Base-by-base conservation (phyloP, 2,888 invertebrate species). In the Pyrgus malvae region DNA sequence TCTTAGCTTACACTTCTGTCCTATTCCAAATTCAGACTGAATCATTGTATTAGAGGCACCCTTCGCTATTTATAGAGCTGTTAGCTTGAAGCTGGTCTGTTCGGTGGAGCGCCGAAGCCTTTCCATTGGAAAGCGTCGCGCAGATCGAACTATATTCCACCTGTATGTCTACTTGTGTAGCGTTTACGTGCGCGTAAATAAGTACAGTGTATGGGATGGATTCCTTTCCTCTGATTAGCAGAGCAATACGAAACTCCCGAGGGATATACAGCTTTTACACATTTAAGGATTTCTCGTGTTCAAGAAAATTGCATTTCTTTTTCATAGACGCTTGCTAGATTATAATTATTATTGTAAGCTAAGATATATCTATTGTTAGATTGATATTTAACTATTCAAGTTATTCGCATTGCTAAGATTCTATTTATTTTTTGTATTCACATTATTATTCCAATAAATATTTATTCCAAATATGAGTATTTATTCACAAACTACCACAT, bases 161-260 rank as follows among this genome's bases (percentile, higher is more conserved):
- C 27, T 27, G 35, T 31, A 44, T 49, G 19, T 48, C 37, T 31
- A 35, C 23, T 37, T 45, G 53, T 19, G 29, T 57, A 55, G 44
- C 42, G 57, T 60, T 69, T 74, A 76, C 78, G 68, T 25, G 41
- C 46, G 12, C 69, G 77, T 77, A 71, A 35, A 12, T 23, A 59
- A 65, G 59, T 51, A 61, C 60, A 65, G 23, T 12, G 31, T 16
- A 11, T 70, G 75, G 83, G 82, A 67, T 61, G 66, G 80, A 76
- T 90, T 88, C 86, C 75, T 80, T 85, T 76, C 79, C 88, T 89
- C 89, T 89, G 88, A 72, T 62, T 45, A 88, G 89, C 89, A 90
- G 89, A 90, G 89, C 80, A 66, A 88, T 79, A 76, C 72, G 89
- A 88, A 90, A 77, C 87, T 75, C 70, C 83, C 82, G 58, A 50